Evolutionary conservation across 2,888 invertebrate species (phyloP).

Genomic region (Pseudoips prasinana): DNA sequence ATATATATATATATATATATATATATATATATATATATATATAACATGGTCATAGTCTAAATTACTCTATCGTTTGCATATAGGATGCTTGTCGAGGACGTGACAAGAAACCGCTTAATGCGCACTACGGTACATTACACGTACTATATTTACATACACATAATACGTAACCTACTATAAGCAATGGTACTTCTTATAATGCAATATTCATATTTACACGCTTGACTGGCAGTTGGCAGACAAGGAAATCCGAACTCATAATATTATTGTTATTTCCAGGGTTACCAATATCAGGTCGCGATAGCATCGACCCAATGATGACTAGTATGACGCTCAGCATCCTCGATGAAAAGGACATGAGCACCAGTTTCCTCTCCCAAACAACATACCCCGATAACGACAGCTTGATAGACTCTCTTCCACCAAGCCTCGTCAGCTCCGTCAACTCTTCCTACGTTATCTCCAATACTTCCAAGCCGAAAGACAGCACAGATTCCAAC

Average conservation of each 20-base stretch:
- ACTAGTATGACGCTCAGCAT: slow-evolving; percentile 78
- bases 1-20: too few species aligned
- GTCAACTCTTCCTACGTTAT: slow-evolving; percentile 70
- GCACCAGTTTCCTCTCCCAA: slow-evolving; percentile 76
- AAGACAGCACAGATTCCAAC: slow-evolving; percentile 57
- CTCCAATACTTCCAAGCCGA: slow-evolving; percentile 54
- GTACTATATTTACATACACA: slow-evolving; percentile 1
- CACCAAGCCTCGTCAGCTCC: slow-evolving; percentile 72
- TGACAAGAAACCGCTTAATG: background rate
- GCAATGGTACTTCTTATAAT: background rate
- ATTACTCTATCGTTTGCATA: too few species aligned
- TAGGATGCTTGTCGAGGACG: too few species aligned
- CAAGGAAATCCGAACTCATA: background rate
- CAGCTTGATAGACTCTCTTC: slow-evolving; percentile 70
- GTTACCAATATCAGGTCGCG: slow-evolving; percentile 55
- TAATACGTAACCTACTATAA: background rate
- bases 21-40: too few species aligned
- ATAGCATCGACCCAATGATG: slow-evolving; percentile 73
- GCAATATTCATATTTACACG: background rate
- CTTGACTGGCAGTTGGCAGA: background rate
- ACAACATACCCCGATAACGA: slow-evolving; percentile 75
- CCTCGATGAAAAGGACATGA: slow-evolving; percentile 78
- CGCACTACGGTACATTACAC: background rate
- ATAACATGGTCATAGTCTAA: too few species aligned
- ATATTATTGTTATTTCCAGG: slow-evolving; percentile 40